Evolutionary conservation across 2,113 vertebrate genomes (phyloP).

Genomic region (Balaenoptera acutorostrata): DNA sequence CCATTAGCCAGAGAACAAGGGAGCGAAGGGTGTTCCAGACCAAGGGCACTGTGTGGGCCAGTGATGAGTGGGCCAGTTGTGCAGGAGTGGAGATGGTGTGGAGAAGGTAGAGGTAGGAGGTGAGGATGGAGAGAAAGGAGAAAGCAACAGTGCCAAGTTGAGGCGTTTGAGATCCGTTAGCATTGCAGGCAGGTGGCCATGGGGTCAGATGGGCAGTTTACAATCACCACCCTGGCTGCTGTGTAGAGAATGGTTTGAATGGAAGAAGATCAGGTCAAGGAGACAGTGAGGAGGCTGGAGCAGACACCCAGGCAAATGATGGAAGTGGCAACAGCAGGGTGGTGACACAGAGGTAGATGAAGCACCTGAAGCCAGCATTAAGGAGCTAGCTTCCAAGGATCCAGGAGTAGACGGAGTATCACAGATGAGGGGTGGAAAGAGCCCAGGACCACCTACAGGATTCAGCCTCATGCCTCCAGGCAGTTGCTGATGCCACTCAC

Average conservation of each 20-base stretch:
- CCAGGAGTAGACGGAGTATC: not conserved
- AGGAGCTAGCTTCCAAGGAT: not conserved
- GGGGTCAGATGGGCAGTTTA: not conserved
- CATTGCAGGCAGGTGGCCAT: not conserved
- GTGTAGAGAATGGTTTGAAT: not conserved
- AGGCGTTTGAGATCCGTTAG: not conserved
- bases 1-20: not conserved
- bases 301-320: not conserved
- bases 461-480: not conserved
- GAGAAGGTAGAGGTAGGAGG: not conserved
- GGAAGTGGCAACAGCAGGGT: not conserved
- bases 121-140: not conserved
- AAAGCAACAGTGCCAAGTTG: not conserved
- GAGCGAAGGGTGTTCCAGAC: not conserved
- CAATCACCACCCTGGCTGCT: not conserved
- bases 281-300: not conserved
- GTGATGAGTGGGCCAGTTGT: not conserved
- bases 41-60: not conserved
- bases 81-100: fast-evolving
- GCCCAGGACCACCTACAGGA: not conserved
- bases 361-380: not conserved
- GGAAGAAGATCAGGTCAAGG: not conserved
- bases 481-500: not conserved
- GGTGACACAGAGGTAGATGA: not conserved
- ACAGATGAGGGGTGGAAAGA: not conserved